Evolutionary conservation across 2,888 invertebrate species (phyloP), one percentile per base, ranked within the genome.

Genomic region (Hypercompe scribonia): DNA sequence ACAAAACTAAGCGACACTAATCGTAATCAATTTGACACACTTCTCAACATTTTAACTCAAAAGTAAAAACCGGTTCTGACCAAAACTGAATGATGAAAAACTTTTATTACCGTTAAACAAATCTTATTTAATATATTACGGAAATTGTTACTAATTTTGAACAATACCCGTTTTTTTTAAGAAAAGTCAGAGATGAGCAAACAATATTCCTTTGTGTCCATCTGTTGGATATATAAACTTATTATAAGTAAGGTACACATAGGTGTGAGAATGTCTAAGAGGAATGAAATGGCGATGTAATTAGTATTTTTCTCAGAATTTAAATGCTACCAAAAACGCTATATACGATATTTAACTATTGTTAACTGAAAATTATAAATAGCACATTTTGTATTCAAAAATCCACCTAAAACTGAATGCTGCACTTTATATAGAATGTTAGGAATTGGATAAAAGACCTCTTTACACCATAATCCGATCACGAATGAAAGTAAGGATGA

Each of bases 101-200:
- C 67, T 61, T 36, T 7, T 46, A 67, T 63, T 64, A 75, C 79
- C 75, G 78, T 82, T 85, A 89, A 87, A 86, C 84, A 90, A 86
- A 87, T 86, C 87, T 89, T 88, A 89, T 88, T 90, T 87, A 87
- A 89, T 90, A 88, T 87, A 87, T 89, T 89, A 88, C 86, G 85
- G 80, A 81, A 88, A 86, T 86, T 81, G 81, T 80, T 85, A 84
- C 84, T 84, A 86, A 80, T 80, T 83, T 72, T 42, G 24, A 75
- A 87, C 80, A 85, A 86, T 78, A 70, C 68, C 36, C 42, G 42
- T 82, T 84, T 78, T 67, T 66, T 11, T 39, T 63, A 68, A 73
- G 85, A 84, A 84, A 83, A 80, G 73, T 76, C 74, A 73, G 68
- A 64, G 50, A 3, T 65, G 76, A 80, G 77, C 83, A 80, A 81